Percentiles rank a stretch among this genome's conserved stretches.
These are phyloP conservation scores for Anser brachyrhynchus DNA, from an alignment of 2,113 vertebrate genomes.

Conservation along the genomic window DNA sequence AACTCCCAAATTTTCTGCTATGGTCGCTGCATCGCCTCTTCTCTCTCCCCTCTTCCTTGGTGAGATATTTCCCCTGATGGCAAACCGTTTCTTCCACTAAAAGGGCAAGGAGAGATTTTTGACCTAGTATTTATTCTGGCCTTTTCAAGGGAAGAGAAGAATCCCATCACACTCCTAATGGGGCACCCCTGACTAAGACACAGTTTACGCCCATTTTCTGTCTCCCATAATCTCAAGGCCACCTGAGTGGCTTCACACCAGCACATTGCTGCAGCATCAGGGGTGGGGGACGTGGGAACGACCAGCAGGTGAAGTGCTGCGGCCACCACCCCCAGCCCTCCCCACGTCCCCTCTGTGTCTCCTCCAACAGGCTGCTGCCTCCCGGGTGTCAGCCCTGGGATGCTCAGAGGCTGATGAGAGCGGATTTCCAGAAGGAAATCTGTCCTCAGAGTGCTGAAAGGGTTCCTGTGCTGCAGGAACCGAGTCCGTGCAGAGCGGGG, in stretches of 20 bases:
- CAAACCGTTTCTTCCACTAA: neutral
- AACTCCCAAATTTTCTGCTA: neutral
- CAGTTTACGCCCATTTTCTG: neutral
- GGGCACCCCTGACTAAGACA: neutral
- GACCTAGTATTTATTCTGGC: neutral
- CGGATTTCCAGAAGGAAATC: neutral
- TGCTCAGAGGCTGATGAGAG: neutral
- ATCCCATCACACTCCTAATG: neutral
- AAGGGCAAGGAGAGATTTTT: neutral
- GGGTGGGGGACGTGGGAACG: neutral
- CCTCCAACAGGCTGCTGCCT: neutral
- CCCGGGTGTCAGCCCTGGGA: neutral
- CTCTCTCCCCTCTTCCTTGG: neutral
- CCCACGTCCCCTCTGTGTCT: neutral
- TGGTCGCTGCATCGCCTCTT: neutral
- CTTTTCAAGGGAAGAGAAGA: neutral
- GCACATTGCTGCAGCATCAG: neutral
- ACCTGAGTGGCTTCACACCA: fast-evolving
- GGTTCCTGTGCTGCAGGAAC: neutral
- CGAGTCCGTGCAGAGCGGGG: neutral
- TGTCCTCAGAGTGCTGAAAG: neutral
- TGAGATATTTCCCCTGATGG: neutral
- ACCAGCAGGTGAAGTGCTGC: fast-evolving
- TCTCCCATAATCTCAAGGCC: neutral
- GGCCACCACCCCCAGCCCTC: neutral